Conservation (phyloP, 2,113 vertebrate genomes). For the Microtus montanus region DNA sequence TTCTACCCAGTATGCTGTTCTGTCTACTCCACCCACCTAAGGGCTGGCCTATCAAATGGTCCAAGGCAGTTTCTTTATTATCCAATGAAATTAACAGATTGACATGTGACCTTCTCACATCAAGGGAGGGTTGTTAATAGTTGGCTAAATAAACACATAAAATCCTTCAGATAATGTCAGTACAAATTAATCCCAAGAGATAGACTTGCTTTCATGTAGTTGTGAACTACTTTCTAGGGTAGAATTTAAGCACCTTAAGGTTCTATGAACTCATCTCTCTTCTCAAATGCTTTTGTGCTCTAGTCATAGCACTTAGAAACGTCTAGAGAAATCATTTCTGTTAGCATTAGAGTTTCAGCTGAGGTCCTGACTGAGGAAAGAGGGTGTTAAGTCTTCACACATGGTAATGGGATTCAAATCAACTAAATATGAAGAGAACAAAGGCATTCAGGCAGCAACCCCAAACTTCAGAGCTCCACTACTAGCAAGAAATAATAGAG, state of each 20-base stretch:
- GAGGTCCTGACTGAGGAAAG: neutral
- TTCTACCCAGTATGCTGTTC: too few relatives aligned
- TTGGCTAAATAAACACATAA: neutral
- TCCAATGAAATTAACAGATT: too few relatives aligned
- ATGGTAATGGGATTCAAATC: neutral
- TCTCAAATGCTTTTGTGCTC: neutral
- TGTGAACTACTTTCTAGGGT: neutral
- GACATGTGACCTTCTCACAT: too few relatives aligned
- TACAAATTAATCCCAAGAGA: neutral
- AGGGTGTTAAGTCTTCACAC: neutral
- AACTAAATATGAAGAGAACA: neutral
- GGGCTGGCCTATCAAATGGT: too few relatives aligned
- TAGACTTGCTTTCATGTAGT: neutral
- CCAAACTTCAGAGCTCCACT: neutral
- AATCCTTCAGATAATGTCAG: neutral
- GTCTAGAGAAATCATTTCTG: neutral
- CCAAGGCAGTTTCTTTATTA: too few relatives aligned
- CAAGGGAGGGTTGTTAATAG: neutral
- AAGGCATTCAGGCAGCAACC: neutral
- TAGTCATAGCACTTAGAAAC: neutral
- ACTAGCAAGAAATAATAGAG: neutral
- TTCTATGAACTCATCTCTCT: neutral
- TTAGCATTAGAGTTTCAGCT: too few relatives aligned
- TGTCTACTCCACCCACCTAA: too few relatives aligned
- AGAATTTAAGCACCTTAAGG: neutral